A percentile compares a stretch with the other conserved stretches of the same genome.
These are phyloP conservation scores for Plebejus melissa DNA, from an alignment of 2,888 invertebrate genomes.

Conservation along the genomic window DNA sequence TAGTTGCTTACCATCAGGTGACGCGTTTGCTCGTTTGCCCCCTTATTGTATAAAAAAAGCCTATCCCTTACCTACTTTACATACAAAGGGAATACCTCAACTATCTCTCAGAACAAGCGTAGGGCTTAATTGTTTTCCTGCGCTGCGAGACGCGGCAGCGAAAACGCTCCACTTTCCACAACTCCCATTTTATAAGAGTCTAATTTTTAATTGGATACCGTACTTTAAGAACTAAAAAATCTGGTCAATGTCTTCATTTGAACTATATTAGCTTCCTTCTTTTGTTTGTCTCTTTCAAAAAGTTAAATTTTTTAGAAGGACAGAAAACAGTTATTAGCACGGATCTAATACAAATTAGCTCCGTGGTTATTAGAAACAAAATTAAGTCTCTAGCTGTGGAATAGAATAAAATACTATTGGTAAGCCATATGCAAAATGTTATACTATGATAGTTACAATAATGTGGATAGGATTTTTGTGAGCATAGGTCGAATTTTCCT, in stretches of 20 bases:
- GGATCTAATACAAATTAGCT: too few species aligned
- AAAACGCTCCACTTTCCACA: constrained; percentile 51
- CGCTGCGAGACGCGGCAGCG: constrained; percentile 58
- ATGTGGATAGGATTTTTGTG: too few species aligned
- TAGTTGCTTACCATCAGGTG: too few species aligned
- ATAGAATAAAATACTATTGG: too few species aligned
- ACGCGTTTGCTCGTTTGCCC: too few species aligned
- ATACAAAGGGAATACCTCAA: constrained; percentile 60
- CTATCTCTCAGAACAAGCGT: constrained; percentile 60
- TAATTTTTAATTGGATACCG: constrained; percentile 64
- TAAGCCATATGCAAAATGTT: too few species aligned
- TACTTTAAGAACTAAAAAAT: constrained; percentile 34
- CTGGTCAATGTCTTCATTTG: constrained; percentile 29
- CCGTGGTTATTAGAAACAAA: too few species aligned
- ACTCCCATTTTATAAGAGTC: constrained; percentile 56
- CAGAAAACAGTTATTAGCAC: not conserved
- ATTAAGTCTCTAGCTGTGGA: too few species aligned
- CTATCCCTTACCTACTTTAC: constrained; percentile 43
- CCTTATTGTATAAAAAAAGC: not conserved
- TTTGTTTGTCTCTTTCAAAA: constrained; percentile 8
- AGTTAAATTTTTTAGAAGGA: constrained; percentile 13
- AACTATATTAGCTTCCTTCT: constrained; percentile 21
- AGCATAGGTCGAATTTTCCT: too few species aligned
- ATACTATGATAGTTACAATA: too few species aligned
- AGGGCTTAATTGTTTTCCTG: constrained; percentile 75